Evolutionary conservation across 2,888 invertebrate species (phyloP), one percentile per base, ranked within the genome.

Genomic region (Ecdyonurus torrentis): DNA sequence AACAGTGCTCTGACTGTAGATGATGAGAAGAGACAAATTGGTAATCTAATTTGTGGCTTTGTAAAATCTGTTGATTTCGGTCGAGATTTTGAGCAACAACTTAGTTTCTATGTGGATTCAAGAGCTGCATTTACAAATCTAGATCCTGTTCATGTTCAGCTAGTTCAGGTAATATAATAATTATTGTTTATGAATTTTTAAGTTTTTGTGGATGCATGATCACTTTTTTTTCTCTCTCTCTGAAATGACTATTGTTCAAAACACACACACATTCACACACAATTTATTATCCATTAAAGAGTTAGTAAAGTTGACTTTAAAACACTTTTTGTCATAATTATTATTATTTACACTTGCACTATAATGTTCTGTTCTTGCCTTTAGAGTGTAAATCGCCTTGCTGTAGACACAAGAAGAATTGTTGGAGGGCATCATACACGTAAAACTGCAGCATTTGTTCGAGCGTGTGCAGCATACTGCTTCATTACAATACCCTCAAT

Each of bases 401-500:
- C 90, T 2, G 84, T 88, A 68, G 81, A 82, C 71, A 86, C 81
- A 18, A 77, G 81, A 52, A 80, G 78, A 70, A 82, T 87, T 64
- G 84, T 89, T 2, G 83, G 83, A 67, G 87, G 87, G 2, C 82
- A 84, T 70, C 89, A 90, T 70, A 86, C 87, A 0, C 79, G 84
- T 65, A 88, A 89, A 74, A 91, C 91, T 1, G 84, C 86, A 18
- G 86, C 91, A 69, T 89, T 95, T 78, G 89, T 91, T 25, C 85
- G 91, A 71, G 96, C 97, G 1, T 97, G 97, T 77, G 87, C 91
- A 58, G 97, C 98, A 0, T 98, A 91, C 77, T 88, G 89, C 74
- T 97, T 88, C 75, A 95, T 98, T 66, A 97, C 97, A 7, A 90
- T 95, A 73, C 98, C 98, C n/a, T 96, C 96, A 18, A 83, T 98